Base-by-base conservation (phyloP, 1,140 invertebrate genomes). In the Musca vetustissima region DNA sequence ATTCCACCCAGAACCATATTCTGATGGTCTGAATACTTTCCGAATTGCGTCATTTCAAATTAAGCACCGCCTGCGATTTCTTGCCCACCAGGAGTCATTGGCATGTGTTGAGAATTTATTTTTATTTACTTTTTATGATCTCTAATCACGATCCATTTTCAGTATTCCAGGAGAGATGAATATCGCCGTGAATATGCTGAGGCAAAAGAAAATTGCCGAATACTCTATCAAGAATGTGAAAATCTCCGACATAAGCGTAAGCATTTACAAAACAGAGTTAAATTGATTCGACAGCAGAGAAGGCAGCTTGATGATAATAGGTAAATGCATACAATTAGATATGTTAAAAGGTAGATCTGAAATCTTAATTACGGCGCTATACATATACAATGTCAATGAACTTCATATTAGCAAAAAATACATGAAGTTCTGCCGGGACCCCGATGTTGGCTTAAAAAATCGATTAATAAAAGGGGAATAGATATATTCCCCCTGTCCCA, bases 1-100 rank as follows among this genome's bases (percentile, higher is more conserved):
- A 19, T 79, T 79, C 53, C 77, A 79, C 64, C 75, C 77, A 17
- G 70, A 72, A 22, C 73, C 77, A 0, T 79, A 64, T 70, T 15
- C 11, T 0, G 71, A 72, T 49, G 50, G n/a, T 1, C 14, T 75
- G 9, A 14, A 22, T 8, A 67, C 71, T 28, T 52, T 70, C 1
- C 21, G 64, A 6, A 43, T 74, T 2, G 49, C 21, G 21, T 25
- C 7, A 2, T 79, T 79, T 65, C 77, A 79, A 43, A n/a, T 13
- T 4, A 65, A 15, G 7, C 72, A 79, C 28, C 15, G 61, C 0
- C 64, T 57, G 6, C 71, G 74, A 50, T 71, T 74, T 8, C 48
- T 72, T n/a, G 53, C 24, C 17, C 13, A 68, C 11, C 75, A 76
- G 13, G 14, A 24, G 0, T 67, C 55, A n/a, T 59, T 68, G 69